Evolutionary conservation across 1,140 invertebrate genomes (phyloP).

Genomic region (Drosophila tani): DNA sequence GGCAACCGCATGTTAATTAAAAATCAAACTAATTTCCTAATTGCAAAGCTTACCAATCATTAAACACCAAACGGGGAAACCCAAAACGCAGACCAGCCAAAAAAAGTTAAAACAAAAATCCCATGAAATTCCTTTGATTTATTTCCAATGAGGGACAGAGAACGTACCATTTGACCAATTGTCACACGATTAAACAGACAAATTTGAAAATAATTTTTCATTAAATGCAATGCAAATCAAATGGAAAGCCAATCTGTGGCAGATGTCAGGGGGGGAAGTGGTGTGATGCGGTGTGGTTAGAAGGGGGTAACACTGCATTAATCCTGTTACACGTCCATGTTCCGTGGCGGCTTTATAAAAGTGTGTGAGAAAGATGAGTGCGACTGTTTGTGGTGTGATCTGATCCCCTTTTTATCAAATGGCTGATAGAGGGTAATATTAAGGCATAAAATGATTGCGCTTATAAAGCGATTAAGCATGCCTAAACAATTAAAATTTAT

Average conservation of each 20-base stretch:
- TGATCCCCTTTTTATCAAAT: constrained; percentile 22
- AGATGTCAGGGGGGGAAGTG: constrained; percentile 53
- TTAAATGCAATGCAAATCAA: constrained; percentile 83
- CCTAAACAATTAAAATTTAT: background rate
- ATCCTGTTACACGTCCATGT: constrained; percentile 70
- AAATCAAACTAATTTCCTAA: constrained; percentile 84
- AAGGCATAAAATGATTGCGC: background rate
- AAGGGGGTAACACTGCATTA: constrained; percentile 65
- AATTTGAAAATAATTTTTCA: constrained; percentile 84
- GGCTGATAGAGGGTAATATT: background rate
- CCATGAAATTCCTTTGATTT: constrained; percentile 68
- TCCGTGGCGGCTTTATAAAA: constrained; percentile 35
- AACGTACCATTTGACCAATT: constrained; percentile 70
- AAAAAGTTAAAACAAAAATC: constrained; percentile 6
- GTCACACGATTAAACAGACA: constrained; percentile 82
- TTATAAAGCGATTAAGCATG: background rate
- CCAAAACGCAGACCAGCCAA: constrained; percentile 12
- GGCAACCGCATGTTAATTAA: constrained; percentile 82
- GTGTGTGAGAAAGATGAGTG: constrained; percentile 32
- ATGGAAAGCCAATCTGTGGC: constrained; percentile 69
- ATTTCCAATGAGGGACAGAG: constrained; percentile 38
- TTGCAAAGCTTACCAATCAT: constrained; percentile 80
- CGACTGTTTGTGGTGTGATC: constrained; percentile 20
- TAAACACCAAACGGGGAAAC: constrained; percentile 61
- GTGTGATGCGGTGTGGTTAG: background rate